A percentile compares a stretch with the other conserved stretches of the same genome.
phyloP scores from a whole-genome alignment of 2,888 invertebrate genomes.

The Bellardia bayeri region DNA sequence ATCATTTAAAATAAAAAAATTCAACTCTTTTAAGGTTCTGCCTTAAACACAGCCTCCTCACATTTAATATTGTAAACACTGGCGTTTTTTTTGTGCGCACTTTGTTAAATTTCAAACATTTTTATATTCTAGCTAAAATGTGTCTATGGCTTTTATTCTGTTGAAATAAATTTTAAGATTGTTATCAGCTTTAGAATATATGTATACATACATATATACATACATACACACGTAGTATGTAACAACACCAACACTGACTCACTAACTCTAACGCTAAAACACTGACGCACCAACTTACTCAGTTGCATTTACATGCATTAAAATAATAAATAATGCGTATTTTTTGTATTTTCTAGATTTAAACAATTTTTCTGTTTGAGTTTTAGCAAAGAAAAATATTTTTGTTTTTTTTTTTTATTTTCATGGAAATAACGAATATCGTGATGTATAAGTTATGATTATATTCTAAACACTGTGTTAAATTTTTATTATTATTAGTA shows the following conservation, averaged over 20 bases:
- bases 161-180: slow-evolving; percentile 79
- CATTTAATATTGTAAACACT: slow-evolving; percentile 25
- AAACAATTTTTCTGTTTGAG: slow-evolving; percentile 7
- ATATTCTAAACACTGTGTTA: slow-evolving; percentile 55
- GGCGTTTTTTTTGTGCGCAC: slow-evolving; percentile 17
- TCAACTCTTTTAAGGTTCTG: slow-evolving; percentile 20
- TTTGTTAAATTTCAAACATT: slow-evolving; percentile 29
- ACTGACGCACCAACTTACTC: slow-evolving; percentile 6
- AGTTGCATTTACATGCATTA: slow-evolving; percentile 79
- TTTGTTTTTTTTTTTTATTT: neutral
- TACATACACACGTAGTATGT: neutral
- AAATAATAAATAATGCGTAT: slow-evolving; percentile 82
- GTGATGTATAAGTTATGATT: slow-evolving; percentile 71
- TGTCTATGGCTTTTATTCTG: slow-evolving; percentile 59
- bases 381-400: slow-evolving; percentile 11
- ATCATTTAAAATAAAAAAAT: too few species aligned
- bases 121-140: slow-evolving; percentile 48
- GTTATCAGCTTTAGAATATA: slow-evolving; percentile 46
- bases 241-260: slow-evolving; percentile 49
- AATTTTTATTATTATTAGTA: slow-evolving; percentile 61
- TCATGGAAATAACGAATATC: slow-evolving; percentile 55
- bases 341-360: slow-evolving; percentile 56
- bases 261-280: neutral
- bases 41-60: slow-evolving; percentile 1
- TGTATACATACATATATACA: neutral